Evolutionary conservation across 2,888 invertebrate genomes (phyloP).

Genomic region (Auanema sp.): DNA sequence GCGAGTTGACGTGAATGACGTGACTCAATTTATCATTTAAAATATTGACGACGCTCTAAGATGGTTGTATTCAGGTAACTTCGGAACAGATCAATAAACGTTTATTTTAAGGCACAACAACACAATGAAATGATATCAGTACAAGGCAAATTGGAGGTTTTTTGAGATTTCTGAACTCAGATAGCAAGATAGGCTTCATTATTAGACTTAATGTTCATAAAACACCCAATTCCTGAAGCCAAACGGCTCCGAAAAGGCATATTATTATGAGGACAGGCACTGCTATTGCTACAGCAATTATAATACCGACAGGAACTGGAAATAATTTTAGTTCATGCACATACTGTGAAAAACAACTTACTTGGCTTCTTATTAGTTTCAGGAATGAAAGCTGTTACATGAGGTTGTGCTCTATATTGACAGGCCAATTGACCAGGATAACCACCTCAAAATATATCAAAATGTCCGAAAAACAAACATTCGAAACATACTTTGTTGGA

Average conservation of each 20-base stretch:
- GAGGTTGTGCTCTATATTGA: slow-evolving; percentile 20
- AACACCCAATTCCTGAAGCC: slow-evolving; percentile 58
- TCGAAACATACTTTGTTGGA: not conserved
- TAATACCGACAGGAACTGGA: slow-evolving; percentile 51
- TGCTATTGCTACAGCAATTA: slow-evolving; percentile 48
- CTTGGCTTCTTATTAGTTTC: slow-evolving; percentile 24
- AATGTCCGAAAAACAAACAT: not conserved
- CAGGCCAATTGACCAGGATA: slow-evolving; percentile 23
- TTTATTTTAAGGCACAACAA: too few species aligned
- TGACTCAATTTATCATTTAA: too few species aligned
- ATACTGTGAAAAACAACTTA: too few species aligned
- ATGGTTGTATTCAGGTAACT: too few species aligned
- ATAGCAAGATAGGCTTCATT: not conserved
- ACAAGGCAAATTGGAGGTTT: too few species aligned
- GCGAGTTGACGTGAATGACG: too few species aligned
- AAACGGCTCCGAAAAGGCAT: slow-evolving; percentile 54
- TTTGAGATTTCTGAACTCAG: too few species aligned
- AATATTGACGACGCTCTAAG: too few species aligned
- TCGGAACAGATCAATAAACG: too few species aligned
- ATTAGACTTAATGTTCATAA: slow-evolving; percentile 10
- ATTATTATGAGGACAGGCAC: slow-evolving; percentile 55
- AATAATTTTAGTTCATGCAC: not conserved
- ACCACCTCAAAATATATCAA: not conserved
- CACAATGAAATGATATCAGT: too few species aligned
- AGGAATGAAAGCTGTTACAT: slow-evolving; percentile 29